phyloP scores from a whole-genome alignment of 2,888 invertebrate species.

The Acronicta leporina region DNA sequence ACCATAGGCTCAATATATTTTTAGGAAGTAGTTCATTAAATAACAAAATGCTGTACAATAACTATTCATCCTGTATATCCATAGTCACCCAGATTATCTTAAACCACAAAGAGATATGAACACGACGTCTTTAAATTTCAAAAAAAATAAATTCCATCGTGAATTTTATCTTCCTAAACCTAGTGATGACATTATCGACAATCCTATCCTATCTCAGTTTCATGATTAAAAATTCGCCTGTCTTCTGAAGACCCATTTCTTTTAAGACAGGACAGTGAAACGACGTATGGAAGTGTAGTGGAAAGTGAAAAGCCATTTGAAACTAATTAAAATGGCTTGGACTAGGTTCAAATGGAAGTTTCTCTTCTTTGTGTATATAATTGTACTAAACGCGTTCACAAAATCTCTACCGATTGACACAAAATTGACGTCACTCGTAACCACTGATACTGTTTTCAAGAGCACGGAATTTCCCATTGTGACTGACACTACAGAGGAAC shows the following conservation, averaged over 20 bases:
- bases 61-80: slow-evolving; percentile 1
- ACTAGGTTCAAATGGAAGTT: slow-evolving; percentile 71
- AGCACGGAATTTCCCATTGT: slow-evolving; percentile 37
- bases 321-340: slow-evolving; percentile 70
- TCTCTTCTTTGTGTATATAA: slow-evolving; percentile 58
- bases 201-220: slow-evolving; percentile 45
- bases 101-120: neutral
- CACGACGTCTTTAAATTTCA: slow-evolving; percentile 24
- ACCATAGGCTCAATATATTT: too few relatives aligned
- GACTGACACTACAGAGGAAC: slow-evolving; percentile 25
- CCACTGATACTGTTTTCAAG: slow-evolving; percentile 46
- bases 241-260: slow-evolving; percentile 57
- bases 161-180: slow-evolving; percentile 56
- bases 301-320: slow-evolving; percentile 59
- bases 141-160: slow-evolving; percentile 25
- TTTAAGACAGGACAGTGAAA: slow-evolving; percentile 49
- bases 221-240: slow-evolving; percentile 34
- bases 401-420: slow-evolving; percentile 66
- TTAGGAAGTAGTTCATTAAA: too few relatives aligned
- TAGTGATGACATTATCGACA: slow-evolving; percentile 63
- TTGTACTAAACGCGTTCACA: slow-evolving; percentile 63
- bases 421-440: slow-evolving; percentile 33
- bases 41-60: too few relatives aligned
- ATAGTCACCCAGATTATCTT: slow-evolving; percentile 17
- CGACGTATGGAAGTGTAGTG: slow-evolving; percentile 63